These are phyloP conservation scores for Mirza zaza DNA, from an alignment of 2,113 vertebrate genomes.

Conservation along the genomic window DNA sequence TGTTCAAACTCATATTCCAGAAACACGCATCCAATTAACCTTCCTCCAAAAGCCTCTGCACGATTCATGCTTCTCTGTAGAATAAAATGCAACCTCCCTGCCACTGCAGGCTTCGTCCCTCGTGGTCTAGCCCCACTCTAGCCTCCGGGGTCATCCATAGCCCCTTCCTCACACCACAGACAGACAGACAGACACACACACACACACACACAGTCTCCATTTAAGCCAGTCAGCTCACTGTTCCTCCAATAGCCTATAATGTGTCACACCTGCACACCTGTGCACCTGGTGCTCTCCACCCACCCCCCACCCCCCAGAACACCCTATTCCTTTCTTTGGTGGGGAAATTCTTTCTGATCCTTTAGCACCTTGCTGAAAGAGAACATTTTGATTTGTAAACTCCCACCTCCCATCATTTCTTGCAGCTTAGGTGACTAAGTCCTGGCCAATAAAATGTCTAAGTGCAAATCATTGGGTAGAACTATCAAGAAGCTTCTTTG, in stretches of 20 bases:
- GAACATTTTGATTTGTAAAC: neutral
- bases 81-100: neutral
- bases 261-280: neutral
- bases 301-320: neutral
- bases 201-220: neutral
- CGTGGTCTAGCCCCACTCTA: too few species aligned
- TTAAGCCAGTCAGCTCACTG: neutral
- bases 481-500: neutral
- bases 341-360: constrained; percentile 6
- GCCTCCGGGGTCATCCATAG: neutral
- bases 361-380: neutral
- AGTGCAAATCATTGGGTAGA: neutral
- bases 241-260: neutral
- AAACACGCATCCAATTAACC: neutral
- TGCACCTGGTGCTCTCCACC: neutral
- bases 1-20: neutral
- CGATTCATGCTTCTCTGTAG: neutral
- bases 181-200: accelerated
- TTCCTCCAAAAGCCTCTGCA: neutral
- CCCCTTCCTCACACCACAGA: neutral
- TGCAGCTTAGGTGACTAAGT: neutral
- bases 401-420: neutral
- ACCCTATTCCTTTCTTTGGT: neutral
- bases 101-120: neutral
- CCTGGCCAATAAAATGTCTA: neutral